These are phyloP conservation scores for Hypotaenidia okinawae DNA, from an alignment of 2,797 vertebrate genomes.

Conservation along the genomic window DNA sequence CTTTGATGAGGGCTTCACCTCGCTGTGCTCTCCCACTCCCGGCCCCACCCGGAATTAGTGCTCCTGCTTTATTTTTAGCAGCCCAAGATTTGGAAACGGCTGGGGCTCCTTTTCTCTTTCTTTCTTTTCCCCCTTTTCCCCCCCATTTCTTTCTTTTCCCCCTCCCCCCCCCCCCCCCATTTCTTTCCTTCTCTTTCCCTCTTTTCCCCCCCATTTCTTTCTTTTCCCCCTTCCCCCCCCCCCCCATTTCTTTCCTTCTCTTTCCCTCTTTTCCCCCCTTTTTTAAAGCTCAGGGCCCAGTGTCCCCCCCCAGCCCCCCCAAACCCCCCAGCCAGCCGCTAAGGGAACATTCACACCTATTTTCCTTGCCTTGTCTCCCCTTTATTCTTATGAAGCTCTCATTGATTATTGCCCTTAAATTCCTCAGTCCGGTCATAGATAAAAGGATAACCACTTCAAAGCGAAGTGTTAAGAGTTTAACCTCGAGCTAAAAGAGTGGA, in stretches of 20 bases:
- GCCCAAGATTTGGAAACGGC: constrained; percentile 64
- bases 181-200: no score
- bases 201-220: no score
- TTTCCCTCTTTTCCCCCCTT: not conserved
- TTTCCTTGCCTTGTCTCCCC: constrained; percentile 82
- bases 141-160: no score
- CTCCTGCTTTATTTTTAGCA: constrained; percentile 69
- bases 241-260: no score
- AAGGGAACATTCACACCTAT: constrained; percentile 88
- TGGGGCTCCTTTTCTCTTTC: not conserved
- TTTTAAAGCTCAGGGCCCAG: constrained; percentile 10
- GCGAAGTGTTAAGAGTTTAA: constrained; percentile 95
- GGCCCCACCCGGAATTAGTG: constrained; percentile 42
- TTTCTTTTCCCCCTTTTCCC: constrained; percentile 31
- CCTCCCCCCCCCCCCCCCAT: not conserved
- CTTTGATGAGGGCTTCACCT: constrained; percentile 85
- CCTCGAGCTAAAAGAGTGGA: constrained; percentile 92
- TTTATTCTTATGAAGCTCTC: constrained; percentile 89
- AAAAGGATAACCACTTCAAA: constrained; percentile 99
- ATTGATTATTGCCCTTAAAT: constrained; percentile 97
- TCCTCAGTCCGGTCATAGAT: constrained; percentile 96
- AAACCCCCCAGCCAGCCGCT: constrained; percentile 14
- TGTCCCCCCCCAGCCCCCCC: constrained; percentile 64
- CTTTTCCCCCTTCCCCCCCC: no score
- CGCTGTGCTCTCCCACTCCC: constrained; percentile 52